These are phyloP conservation scores for Germaria angustata DNA, from an alignment of 2,888 invertebrate species.

Conservation along the genomic window DNA sequence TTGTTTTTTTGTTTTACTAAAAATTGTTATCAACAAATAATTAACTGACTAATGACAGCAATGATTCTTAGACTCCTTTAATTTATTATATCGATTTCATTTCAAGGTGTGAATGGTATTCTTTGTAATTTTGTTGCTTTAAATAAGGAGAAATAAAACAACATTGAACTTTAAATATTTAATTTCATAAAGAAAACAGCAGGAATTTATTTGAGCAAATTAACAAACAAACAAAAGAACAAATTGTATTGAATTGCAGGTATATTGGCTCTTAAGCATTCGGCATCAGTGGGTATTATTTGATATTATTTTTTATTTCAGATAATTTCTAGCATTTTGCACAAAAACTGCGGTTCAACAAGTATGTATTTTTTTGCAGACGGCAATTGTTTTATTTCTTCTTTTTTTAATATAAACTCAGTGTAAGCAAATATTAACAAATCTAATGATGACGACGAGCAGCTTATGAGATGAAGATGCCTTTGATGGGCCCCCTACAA, in stretches of 20 bases:
- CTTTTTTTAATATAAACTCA: conserved; percentile 43
- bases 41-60: conserved; percentile 54
- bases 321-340: conserved; percentile 7
- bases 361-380: conserved; percentile 38
- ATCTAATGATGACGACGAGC: conserved; percentile 27
- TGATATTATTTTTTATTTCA: conserved; percentile 14
- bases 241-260: conserved; percentile 40
- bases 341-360: conserved; percentile 35
- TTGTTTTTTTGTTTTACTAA: background rate
- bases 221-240: background rate
- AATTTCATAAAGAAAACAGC: conserved; percentile 60
- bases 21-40: conserved; percentile 48
- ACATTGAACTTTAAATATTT: conserved; percentile 65
- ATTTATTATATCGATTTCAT: conserved; percentile 43
- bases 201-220: conserved; percentile 26
- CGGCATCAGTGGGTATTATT: conserved; percentile 22
- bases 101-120: conserved; percentile 38
- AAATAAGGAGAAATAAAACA: conserved; percentile 51
- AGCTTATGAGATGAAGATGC: conserved; percentile 2
- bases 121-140: background rate
- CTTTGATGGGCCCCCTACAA: conserved; percentile 34
- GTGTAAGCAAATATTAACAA: conserved; percentile 65
- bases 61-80: conserved; percentile 56
- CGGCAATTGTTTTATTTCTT: conserved; percentile 56
- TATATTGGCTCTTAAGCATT: conserved; percentile 40